A percentile compares a stretch with the other conserved stretches of the same genome.
These are phyloP conservation scores for Morinoia aosen DNA, from an alignment of 2,888 invertebrate species.

Conservation along the genomic window DNA sequence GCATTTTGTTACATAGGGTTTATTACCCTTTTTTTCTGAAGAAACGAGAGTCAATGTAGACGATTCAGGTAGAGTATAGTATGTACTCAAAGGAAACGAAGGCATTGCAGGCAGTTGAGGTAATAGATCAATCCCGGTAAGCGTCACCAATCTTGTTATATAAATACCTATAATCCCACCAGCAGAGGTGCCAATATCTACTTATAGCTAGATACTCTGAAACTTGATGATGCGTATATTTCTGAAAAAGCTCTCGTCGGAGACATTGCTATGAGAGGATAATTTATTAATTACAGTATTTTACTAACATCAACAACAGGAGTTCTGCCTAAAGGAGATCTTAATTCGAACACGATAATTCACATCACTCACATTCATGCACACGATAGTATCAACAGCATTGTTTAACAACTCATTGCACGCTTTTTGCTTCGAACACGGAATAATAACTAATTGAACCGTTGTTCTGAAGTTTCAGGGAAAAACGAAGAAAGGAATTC, in stretches of 20 bases:
- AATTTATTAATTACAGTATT: constrained; percentile 40
- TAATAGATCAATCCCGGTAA: constrained; percentile 5
- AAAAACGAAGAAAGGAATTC: background rate
- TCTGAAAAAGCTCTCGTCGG: constrained; percentile 16
- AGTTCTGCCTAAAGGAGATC: background rate
- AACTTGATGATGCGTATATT: constrained; percentile 41
- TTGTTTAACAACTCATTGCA: constrained; percentile 7
- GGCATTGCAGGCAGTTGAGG: background rate
- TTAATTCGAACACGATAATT: constrained; percentile 7
- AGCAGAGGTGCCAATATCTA: background rate
- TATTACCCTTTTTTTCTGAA: background rate
- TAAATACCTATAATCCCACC: background rate
- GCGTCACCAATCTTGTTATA: constrained; percentile 29
- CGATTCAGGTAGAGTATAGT: background rate
- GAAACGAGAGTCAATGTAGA: background rate
- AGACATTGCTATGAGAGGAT: background rate
- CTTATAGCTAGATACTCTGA: constrained; percentile 27
- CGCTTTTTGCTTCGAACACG: background rate
- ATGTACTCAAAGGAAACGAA: background rate
- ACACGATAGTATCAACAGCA: background rate
- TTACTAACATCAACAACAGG: constrained; percentile 45
- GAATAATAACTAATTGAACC: background rate
- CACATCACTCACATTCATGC: constrained; percentile 25
- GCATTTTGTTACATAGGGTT: background rate
- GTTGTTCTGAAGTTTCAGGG: background rate